Conservation (phyloP, 2,797 vertebrate species). For the Lindbergichthys nudifrons region DNA sequence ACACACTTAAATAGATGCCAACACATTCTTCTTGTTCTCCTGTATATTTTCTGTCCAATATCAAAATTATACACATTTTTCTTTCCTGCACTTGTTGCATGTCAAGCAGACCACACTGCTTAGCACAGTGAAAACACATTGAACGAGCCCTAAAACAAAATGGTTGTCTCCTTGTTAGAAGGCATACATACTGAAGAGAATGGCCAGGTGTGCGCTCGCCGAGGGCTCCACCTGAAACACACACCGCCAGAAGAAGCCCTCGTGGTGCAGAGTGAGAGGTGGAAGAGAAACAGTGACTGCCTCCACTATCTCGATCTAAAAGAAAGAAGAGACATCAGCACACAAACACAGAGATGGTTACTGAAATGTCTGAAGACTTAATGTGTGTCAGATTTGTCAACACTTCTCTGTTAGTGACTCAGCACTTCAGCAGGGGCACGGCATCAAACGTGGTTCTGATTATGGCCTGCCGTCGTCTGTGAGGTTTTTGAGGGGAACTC, state of each 20-base stretch:
- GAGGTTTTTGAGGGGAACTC: constrained; percentile 67
- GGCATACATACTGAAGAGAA: constrained; percentile 88
- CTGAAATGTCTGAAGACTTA: constrained; percentile 7
- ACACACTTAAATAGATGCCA: not conserved
- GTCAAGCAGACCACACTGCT: constrained; percentile 35
- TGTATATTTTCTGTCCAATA: constrained; percentile 37
- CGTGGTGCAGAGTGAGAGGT: constrained; percentile 84
- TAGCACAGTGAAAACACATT: constrained; percentile 18
- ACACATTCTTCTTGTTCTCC: constrained; percentile 18
- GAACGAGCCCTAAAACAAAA: constrained; percentile 32
- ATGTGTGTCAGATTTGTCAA: constrained; percentile 52
- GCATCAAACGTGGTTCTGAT: constrained; percentile 73
- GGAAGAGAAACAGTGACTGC: constrained; percentile 13
- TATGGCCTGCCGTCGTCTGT: constrained; percentile 58
- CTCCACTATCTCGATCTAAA: constrained; percentile 36
- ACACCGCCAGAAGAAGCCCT: constrained; percentile 92
- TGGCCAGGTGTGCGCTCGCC: constrained; percentile 83
- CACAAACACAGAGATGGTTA: constrained; percentile 26
- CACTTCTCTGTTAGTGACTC: constrained; percentile 33
- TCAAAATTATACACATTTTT: constrained; percentile 36
- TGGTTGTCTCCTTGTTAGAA: not conserved
- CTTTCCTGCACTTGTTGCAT: constrained; percentile 21
- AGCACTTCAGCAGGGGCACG: constrained; percentile 22
- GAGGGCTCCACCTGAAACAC: constrained; percentile 85
- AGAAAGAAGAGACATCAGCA: constrained; percentile 27